Base-by-base conservation (phyloP, 2,797 vertebrate genomes). In the Tachyglossus aculeatus region DNA sequence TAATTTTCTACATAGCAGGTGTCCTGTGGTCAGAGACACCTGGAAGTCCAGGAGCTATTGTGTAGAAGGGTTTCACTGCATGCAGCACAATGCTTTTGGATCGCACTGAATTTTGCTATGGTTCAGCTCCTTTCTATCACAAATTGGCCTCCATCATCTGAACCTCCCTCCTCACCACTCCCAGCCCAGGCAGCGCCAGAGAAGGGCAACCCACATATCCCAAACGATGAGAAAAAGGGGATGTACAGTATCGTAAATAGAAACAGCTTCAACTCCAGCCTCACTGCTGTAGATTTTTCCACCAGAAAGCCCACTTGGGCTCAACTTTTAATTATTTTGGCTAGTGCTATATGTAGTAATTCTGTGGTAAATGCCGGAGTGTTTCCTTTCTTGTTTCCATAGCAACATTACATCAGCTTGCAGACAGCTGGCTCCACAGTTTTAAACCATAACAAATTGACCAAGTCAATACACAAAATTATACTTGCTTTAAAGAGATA, bases 311-410 rank as follows among this genome's bases (percentile, higher is more conserved):
- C 85, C 89, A 89, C 84, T 91, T 88, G 89, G n/a, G 90, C 90
- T 87, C 81, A 90, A 91, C 82, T 86, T 89, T 86, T 91, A 91
- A 92, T 93, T 91, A 89, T 87, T 91, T 89, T 94, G 92, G 92
- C 93, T 87, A 90, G 91, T 77, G 83, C 72, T 84, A 63, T 83
- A 87, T 78, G 83, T 85, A 83, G 82, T 89, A 90, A 92, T 91
- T 91, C 91, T 91, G 90, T 80, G 84, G 87, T 83, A 82, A 87
- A 85, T 80, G 89, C 92, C 85, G 63, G 89, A 93, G 88, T 91
- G 89, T 93, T 92, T 94, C 88, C 88, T 93, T 93, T 86, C 86
- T 87, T 80, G 94, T 96, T 95, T 93, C 95, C 92, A 93, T 72
- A 77, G 94, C 84, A 95, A 96, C 94, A 88, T 90, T 85, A 89